Evolutionary conservation across 2,888 invertebrate genomes (phyloP).

Genomic region (Chrysolina haemoptera): DNA sequence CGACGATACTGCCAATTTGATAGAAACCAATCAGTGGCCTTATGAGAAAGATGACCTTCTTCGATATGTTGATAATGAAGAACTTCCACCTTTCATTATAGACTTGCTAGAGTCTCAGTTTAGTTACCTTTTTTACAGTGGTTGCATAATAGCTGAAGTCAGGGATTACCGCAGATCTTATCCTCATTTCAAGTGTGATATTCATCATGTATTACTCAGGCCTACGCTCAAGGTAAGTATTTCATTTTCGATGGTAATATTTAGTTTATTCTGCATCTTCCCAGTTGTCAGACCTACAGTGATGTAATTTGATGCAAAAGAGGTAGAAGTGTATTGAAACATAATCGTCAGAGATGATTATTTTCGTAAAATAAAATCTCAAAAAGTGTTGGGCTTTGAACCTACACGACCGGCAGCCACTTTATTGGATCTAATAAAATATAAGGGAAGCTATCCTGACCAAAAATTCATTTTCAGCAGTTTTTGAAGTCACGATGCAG

Average conservation of each 20-base stretch:
- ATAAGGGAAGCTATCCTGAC: no score
- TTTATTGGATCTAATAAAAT: no score
- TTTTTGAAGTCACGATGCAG: no score
- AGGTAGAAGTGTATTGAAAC: no score
- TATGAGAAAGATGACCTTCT: slow-evolving; percentile 92
- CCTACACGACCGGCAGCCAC: no score
- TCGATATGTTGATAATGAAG: slow-evolving; percentile 80
- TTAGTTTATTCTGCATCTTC: no score
- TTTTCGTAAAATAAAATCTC: no score
- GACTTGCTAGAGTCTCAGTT: slow-evolving; percentile 88
- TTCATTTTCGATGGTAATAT: background rate
- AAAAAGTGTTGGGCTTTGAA: no score
- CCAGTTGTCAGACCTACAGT: no score
- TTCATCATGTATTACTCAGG: slow-evolving; percentile 88
- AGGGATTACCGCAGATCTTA: slow-evolving; percentile 90
- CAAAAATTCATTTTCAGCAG: no score
- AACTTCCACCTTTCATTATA: slow-evolving; percentile 88
- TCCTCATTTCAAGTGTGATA: slow-evolving; percentile 84
- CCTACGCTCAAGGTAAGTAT: slow-evolving; percentile 86
- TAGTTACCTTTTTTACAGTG: slow-evolving; percentile 90
- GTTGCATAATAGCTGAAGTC: slow-evolving; percentile 93
- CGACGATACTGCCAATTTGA: slow-evolving; percentile 76
- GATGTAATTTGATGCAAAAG: no score
- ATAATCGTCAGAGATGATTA: no score
- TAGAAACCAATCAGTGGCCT: slow-evolving; percentile 87